These are phyloP conservation scores for Lasioglossum morio DNA, from an alignment of 2,888 invertebrate genomes.

Conservation along the genomic window DNA sequence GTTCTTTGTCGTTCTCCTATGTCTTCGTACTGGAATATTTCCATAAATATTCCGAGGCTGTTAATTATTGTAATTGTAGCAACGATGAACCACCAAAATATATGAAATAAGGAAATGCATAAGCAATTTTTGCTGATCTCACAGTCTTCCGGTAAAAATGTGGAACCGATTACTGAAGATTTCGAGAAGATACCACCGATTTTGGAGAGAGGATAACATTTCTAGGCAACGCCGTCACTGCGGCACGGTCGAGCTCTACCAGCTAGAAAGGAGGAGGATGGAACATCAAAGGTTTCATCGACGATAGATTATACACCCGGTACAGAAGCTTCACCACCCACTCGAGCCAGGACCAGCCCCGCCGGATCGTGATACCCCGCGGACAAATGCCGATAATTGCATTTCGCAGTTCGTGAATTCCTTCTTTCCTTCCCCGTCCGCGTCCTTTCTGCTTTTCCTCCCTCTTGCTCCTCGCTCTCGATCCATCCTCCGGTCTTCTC, in stretches of 20 bases:
- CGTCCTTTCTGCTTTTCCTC: conserved; percentile 58
- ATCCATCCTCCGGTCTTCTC: conserved; percentile 31
- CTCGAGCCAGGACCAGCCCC: conserved; percentile 73
- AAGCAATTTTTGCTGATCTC: neutral
- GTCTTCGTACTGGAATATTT: neutral
- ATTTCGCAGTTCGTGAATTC: conserved; percentile 84
- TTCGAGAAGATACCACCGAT: neutral
- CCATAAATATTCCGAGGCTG: neutral
- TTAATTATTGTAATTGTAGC: neutral
- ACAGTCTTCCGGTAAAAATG: neutral
- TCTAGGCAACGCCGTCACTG: neutral
- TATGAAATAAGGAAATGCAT: neutral
- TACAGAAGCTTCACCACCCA: conserved; percentile 72
- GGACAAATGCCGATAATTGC: conserved; percentile 84
- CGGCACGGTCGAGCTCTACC: neutral
- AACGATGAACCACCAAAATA: neutral
- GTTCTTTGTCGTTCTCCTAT: neutral
- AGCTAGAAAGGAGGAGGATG: conserved; percentile 10
- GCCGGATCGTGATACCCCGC: conserved; percentile 83
- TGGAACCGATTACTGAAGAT: neutral
- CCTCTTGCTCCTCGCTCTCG: conserved; percentile 48
- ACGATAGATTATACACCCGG: conserved; percentile 74
- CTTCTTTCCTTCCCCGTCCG: conserved; percentile 77
- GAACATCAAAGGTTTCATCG: conserved; percentile 48
- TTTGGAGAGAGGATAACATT: neutral